A percentile compares a stretch with the other conserved stretches of the same genome.
phyloP scores from a whole-genome alignment of 2,888 invertebrate species.

The Lycia hirtaria region DNA sequence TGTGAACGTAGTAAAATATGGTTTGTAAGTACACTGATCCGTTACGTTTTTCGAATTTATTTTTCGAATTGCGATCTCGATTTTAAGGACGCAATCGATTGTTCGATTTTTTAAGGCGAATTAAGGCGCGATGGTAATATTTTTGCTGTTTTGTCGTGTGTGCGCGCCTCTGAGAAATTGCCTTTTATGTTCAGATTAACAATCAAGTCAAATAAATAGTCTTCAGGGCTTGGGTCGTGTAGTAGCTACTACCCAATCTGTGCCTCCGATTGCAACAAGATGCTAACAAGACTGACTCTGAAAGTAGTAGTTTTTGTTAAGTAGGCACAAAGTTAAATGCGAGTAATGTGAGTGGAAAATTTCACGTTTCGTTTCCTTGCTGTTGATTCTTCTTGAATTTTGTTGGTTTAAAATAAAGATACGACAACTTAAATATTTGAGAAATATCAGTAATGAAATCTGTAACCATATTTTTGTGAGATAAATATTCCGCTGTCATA shows the following conservation, averaged over 20 bases:
- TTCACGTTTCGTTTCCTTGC: too few species aligned
- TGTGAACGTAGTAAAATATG: conserved; percentile 45
- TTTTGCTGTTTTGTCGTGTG: conserved; percentile 28
- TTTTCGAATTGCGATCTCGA: conserved; percentile 51
- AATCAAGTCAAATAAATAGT: conserved; percentile 32
- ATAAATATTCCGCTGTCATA: too few species aligned
- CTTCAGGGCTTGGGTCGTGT: conserved; percentile 1
- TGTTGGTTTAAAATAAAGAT: too few species aligned
- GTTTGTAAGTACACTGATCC: conserved; percentile 45
- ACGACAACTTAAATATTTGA: too few species aligned
- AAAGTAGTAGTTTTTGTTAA: not conserved
- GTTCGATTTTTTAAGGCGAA: conserved; percentile 38
- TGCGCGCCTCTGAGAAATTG: conserved; percentile 23
- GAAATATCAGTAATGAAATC: too few species aligned
- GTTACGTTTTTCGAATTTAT: conserved; percentile 52
- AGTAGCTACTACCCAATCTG: not conserved
- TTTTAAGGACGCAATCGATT: conserved; percentile 48
- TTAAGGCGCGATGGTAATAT: conserved; percentile 30
- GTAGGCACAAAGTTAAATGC: too few species aligned
- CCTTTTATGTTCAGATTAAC: conserved; percentile 32
- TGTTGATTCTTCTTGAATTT: too few species aligned
- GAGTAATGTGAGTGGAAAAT: too few species aligned
- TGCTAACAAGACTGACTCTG: conserved; percentile 15
- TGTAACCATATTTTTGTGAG: too few species aligned
- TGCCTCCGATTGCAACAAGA: conserved; percentile 3